Evolutionary conservation across 2,113 vertebrate genomes (phyloP).

Genomic region (Tenebrosternarchus preto): DNA sequence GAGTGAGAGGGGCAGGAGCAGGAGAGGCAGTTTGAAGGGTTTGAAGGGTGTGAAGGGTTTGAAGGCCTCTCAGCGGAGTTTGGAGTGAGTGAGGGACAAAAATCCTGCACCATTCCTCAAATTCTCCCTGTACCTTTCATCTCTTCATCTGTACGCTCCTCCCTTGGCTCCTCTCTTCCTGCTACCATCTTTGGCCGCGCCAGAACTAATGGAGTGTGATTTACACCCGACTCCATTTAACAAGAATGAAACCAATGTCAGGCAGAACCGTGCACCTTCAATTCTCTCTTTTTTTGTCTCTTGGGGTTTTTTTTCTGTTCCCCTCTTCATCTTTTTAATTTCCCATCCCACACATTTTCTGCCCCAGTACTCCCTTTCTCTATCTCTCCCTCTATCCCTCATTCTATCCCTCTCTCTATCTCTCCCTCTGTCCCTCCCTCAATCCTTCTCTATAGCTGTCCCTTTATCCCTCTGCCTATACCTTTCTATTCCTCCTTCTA

Average conservation of each 20-base stretch:
- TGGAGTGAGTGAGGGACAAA: slow-evolving; percentile 45
- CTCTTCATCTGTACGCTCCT: slow-evolving; percentile 23
- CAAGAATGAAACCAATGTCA: slow-evolving; percentile 15
- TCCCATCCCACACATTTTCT: slow-evolving; percentile 13
- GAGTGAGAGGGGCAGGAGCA: slow-evolving; percentile 14
- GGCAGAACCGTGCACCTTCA: slow-evolving; percentile 22
- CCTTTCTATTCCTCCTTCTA: too few relatives aligned
- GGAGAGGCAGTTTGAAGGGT: neutral
- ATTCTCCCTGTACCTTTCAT: slow-evolving; percentile 40
- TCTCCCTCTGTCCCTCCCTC: too few relatives aligned
- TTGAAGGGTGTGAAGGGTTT: slow-evolving; percentile 46
- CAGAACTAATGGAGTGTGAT: slow-evolving; percentile 24
- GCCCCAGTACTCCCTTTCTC: neutral
- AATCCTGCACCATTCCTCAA: slow-evolving; percentile 43
- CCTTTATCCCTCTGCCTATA: too few relatives aligned
- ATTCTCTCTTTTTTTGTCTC: slow-evolving; percentile 22
- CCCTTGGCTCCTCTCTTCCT: neutral
- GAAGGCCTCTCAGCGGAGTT: slow-evolving; percentile 45
- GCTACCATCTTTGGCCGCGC: slow-evolving; percentile 14
- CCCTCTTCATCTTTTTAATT: slow-evolving; percentile 28
- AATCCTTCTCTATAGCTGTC: too few relatives aligned
- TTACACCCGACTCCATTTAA: slow-evolving; percentile 28
- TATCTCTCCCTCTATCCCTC: too few relatives aligned
- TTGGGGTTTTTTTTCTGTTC: neutral
- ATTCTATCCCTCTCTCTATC: too few relatives aligned